A percentile compares a stretch with the other conserved stretches of the same genome.
These are phyloP conservation scores for Sphyrna mokarran DNA, from an alignment of 2,113 vertebrate genomes.

Conservation along the genomic window DNA sequence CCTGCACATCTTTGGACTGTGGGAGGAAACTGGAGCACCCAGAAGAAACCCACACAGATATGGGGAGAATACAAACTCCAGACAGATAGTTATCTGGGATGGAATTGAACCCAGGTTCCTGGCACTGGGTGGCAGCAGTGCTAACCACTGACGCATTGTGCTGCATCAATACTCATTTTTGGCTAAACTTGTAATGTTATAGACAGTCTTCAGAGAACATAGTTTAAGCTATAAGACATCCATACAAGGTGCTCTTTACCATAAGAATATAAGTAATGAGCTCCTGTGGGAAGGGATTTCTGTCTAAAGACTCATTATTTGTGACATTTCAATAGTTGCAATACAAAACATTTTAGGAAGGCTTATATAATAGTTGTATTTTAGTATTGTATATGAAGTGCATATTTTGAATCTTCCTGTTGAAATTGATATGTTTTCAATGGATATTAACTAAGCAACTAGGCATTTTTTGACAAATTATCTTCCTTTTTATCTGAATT, in stretches of 20 bases:
- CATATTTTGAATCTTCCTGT: neutral
- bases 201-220: conserved; percentile 41
- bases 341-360: conserved; percentile 28
- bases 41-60: too few species aligned
- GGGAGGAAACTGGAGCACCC: too few species aligned
- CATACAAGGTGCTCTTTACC: too few species aligned
- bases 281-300: conserved; percentile 47
- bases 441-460: neutral
- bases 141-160: too few species aligned
- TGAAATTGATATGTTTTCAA: neutral
- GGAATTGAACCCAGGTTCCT: neutral
- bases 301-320: conserved; percentile 48
- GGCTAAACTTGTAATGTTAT: conserved; percentile 41
- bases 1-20: too few species aligned
- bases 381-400: neutral
- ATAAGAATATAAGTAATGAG: conserved; percentile 47
- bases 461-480: neutral
- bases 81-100: too few species aligned
- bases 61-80: too few species aligned
- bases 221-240: too few species aligned
- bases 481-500: neutral
- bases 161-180: conserved; percentile 42
- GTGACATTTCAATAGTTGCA: conserved; percentile 46
- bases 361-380: neutral
- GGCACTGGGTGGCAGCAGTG: too few species aligned